phyloP scores from a whole-genome alignment of 2,113 vertebrate species.

The Melanocharis versteri region DNA sequence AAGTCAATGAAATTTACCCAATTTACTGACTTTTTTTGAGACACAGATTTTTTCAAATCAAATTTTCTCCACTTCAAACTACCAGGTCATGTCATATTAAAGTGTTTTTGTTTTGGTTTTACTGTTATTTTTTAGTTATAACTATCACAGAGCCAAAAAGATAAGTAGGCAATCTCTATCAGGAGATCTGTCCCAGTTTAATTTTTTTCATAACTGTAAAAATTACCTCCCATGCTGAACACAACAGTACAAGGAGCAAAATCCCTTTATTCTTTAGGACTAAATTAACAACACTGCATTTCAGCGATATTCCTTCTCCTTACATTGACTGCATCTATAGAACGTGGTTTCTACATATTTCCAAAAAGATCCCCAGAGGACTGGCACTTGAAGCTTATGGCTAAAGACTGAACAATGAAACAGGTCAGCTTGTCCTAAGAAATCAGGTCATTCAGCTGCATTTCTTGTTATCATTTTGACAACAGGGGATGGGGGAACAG shows the following conservation, averaged over 20 bases:
- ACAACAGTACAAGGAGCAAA: neutral
- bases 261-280: neutral
- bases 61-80: neutral
- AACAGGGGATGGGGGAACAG: constrained; percentile 31
- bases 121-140: neutral
- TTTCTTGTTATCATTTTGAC: constrained; percentile 60
- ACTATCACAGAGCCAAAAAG: neutral
- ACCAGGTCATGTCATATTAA: neutral
- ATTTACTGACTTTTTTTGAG: neutral
- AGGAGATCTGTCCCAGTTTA: neutral
- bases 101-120: neutral
- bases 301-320: neutral
- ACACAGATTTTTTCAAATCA: neutral
- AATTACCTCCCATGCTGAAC: neutral
- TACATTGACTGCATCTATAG: neutral
- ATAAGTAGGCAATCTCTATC: neutral
- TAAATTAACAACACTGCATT: neutral
- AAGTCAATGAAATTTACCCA: neutral
- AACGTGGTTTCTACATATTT: constrained; percentile 15
- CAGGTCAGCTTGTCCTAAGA: constrained; percentile 65
- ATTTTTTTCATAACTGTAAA: neutral
- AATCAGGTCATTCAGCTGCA: constrained; percentile 63
- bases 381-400: constrained; percentile 48
- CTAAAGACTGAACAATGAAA: constrained; percentile 48
- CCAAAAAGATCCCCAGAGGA: constrained; percentile 30